Conservation (phyloP, 2,888 invertebrate species). For the Melieria picta region DNA sequence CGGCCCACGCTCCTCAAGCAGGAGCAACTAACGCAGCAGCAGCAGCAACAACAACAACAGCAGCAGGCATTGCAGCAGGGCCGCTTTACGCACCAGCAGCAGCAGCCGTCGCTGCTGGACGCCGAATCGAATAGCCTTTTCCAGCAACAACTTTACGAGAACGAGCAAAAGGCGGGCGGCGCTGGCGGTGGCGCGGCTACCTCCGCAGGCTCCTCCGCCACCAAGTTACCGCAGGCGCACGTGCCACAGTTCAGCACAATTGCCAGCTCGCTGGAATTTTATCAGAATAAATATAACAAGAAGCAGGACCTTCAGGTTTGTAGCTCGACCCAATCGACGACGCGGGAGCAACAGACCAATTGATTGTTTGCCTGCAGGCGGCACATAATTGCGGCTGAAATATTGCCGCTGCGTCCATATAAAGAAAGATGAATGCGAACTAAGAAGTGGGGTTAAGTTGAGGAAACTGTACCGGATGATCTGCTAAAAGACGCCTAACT, state of each 20-base stretch:
- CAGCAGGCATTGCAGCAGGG: slow-evolving; percentile 48
- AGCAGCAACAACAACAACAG: slow-evolving; percentile 47
- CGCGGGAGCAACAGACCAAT: too few species aligned
- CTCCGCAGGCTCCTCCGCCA: slow-evolving; percentile 19
- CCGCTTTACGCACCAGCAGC: slow-evolving; percentile 45
- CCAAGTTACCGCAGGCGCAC: slow-evolving; percentile 56
- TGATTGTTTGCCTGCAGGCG: too few species aligned
- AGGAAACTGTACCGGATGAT: too few species aligned
- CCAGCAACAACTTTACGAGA: slow-evolving; percentile 61
- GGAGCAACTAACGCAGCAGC: slow-evolving; percentile 48
- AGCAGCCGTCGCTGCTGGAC: slow-evolving; percentile 49
- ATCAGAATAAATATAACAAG: slow-evolving; percentile 64
- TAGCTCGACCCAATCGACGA: slow-evolving; percentile 17
- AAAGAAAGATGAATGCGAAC: too few species aligned
- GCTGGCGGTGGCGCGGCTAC: slow-evolving; percentile 6
- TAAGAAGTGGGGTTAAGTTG: too few species aligned
- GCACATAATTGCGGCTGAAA: too few species aligned
- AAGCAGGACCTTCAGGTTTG: slow-evolving; percentile 65
- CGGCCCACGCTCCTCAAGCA: slow-evolving; percentile 54
- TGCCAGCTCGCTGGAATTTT: slow-evolving; percentile 63
- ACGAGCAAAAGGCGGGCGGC: slow-evolving; percentile 44
- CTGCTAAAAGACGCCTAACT: too few species aligned
- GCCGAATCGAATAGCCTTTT: slow-evolving; percentile 60
- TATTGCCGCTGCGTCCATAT: too few species aligned
- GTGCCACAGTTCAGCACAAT: slow-evolving; percentile 61